Conservation (phyloP, 2,797 vertebrate genomes). For the Gephyroberyx darwinii region DNA sequence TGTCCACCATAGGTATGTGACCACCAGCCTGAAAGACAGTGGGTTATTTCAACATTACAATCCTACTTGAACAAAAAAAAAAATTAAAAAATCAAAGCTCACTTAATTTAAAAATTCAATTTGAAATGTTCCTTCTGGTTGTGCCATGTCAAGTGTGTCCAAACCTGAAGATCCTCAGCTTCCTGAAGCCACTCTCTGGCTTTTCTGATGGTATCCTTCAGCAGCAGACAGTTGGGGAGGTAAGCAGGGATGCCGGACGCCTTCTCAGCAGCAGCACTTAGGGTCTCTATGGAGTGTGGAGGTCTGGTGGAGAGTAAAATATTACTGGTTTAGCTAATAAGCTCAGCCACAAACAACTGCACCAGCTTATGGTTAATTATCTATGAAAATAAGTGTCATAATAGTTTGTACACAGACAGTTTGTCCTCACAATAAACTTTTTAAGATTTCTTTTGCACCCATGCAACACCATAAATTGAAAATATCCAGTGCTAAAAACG, state of each 20-base stretch:
- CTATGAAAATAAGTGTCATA: slow-evolving; percentile 1
- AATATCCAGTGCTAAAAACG: neutral
- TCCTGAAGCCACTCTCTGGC: slow-evolving; percentile 94
- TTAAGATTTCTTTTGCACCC: no score
- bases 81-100: neutral
- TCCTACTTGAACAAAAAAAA: neutral
- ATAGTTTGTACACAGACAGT: neutral
- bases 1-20: slow-evolving; percentile 82
- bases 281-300: slow-evolving; percentile 87
- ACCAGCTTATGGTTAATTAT: slow-evolving; percentile 2
- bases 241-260: slow-evolving; percentile 88
- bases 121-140: no score
- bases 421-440: slow-evolving; percentile 2
- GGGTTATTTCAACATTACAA: neutral
- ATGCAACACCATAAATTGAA: slow-evolving; percentile 5
- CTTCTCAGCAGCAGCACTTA: slow-evolving; percentile 87
- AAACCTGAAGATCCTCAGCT: slow-evolving; percentile 90
- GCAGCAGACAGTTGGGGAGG: slow-evolving; percentile 86
- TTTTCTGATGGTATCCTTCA: slow-evolving; percentile 89
- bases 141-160: neutral
- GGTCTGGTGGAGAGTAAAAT: slow-evolving; percentile 80
- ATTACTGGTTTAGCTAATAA: slow-evolving; percentile 26
- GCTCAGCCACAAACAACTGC: slow-evolving; percentile 4
- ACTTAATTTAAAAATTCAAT: neutral
- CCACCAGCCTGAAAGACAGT: slow-evolving; percentile 80